These are phyloP conservation scores for Botia almorhae DNA, from an alignment of 2,797 vertebrate species.

Conservation along the genomic window DNA sequence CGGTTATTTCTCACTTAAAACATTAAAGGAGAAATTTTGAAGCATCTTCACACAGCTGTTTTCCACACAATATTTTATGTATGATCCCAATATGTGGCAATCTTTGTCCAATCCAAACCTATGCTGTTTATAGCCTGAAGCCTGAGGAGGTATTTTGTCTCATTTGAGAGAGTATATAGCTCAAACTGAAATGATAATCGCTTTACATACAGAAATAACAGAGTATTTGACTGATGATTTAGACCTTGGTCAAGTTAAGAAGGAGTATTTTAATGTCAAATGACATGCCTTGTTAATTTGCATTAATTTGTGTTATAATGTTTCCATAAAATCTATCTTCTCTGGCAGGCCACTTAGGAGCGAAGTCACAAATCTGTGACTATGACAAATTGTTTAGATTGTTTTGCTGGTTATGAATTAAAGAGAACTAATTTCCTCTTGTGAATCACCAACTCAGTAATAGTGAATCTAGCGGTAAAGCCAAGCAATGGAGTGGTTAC, in stretches of 20 bases:
- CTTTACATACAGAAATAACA: neutral
- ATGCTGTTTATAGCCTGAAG: neutral
- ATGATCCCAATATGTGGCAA: neutral
- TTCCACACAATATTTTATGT: neutral
- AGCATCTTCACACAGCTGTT: neutral
- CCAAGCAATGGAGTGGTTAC: slow-evolving; percentile 17
- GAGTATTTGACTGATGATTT: no score
- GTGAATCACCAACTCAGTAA: neutral
- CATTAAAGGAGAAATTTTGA: neutral
- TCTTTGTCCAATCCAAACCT: neutral
- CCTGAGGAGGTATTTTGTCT: neutral
- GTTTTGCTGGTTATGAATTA: slow-evolving; percentile 11
- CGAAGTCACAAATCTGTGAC: neutral
- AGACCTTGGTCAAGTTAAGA: neutral
- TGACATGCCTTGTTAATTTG: neutral
- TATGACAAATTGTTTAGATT: slow-evolving; percentile 1
- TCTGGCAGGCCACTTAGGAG: neutral
- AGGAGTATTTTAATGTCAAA: neutral
- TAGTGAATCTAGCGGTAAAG: neutral
- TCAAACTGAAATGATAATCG: no score
- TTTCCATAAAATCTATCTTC: neutral
- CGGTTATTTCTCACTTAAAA: neutral
- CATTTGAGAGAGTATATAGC: neutral
- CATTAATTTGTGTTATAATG: neutral
- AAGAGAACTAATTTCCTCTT: slow-evolving; percentile 26